Conservation (phyloP, 2,888 invertebrate species). For the Nephrotoma flavescens region DNA sequence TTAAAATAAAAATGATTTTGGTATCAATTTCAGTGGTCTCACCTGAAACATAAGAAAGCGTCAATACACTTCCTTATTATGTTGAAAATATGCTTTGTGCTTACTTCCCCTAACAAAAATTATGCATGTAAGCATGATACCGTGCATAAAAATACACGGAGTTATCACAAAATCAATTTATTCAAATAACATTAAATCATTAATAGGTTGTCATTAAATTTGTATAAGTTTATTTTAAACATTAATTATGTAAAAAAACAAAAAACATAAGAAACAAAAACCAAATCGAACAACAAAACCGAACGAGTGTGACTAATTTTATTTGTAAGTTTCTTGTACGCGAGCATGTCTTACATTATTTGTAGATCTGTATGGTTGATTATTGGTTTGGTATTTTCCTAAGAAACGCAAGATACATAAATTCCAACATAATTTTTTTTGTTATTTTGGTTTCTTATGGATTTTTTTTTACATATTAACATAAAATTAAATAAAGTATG, state of each 20-base stretch:
- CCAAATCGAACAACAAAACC: background rate
- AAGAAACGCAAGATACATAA: background rate
- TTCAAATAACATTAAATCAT: background rate
- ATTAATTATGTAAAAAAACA: background rate
- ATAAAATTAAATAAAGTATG: background rate
- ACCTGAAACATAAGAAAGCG: background rate
- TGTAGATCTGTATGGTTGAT: background rate
- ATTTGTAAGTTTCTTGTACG: background rate
- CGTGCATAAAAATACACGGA: background rate
- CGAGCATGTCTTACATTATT: background rate
- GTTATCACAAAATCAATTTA: background rate
- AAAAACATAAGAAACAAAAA: background rate
- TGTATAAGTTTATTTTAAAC: background rate
- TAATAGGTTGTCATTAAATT: background rate
- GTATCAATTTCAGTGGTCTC: background rate
- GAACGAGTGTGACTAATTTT: background rate
- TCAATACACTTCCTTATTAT: background rate
- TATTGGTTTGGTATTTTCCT: background rate
- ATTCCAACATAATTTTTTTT: background rate
- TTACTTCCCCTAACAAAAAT: background rate
- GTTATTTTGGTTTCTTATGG: background rate
- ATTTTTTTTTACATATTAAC: background rate
- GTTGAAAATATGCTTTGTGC: background rate
- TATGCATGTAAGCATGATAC: background rate
- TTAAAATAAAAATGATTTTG: background rate